Conservation (phyloP, 2,113 vertebrate species). For the Baryphthengus martii region DNA sequence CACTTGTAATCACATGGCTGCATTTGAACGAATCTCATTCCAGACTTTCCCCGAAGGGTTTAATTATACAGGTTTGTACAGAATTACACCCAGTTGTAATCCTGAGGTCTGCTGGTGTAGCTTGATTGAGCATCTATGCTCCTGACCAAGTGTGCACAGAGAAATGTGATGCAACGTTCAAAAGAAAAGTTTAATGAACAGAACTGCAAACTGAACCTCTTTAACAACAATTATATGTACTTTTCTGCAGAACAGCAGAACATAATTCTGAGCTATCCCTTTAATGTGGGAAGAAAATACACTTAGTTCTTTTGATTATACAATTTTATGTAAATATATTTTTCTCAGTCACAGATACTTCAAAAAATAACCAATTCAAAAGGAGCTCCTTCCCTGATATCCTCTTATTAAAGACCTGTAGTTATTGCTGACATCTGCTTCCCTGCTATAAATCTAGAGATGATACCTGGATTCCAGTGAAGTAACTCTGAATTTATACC, state of each 20-base stretch:
- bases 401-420: neutral
- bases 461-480: neutral
- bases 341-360: neutral
- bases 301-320: neutral
- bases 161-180: neutral
- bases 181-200: neutral
- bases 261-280: neutral
- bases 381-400: neutral
- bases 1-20: constrained; percentile 1
- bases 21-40: neutral
- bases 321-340: neutral
- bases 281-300: neutral
- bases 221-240: neutral
- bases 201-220: neutral
- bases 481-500: constrained; percentile 7
- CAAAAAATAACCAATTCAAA: neutral
- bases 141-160: neutral
- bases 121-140: neutral
- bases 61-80: constrained; percentile 16
- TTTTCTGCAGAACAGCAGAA: neutral
- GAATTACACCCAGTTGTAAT: neutral
- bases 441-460: neutral
- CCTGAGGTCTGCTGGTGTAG: neutral
- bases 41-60: constrained; percentile 2
- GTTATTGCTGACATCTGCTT: neutral